These are phyloP conservation scores for Armadillidium nasatum DNA, from an alignment of 1,140 invertebrate genomes.

Conservation along the genomic window DNA sequence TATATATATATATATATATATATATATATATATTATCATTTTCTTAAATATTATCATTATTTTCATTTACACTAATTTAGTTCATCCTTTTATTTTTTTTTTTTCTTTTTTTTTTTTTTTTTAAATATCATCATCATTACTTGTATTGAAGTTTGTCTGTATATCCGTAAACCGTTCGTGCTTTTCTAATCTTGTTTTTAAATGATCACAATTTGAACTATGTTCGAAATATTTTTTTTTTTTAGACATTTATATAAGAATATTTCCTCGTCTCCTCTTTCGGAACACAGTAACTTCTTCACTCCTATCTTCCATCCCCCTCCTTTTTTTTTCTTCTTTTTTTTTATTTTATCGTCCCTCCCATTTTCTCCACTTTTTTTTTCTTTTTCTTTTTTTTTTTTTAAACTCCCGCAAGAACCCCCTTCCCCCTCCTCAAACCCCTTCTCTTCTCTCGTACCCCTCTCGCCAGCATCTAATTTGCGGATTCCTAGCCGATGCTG, in stretches of 20 bases:
- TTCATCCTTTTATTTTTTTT: too few species aligned
- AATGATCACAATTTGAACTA: too few species aligned
- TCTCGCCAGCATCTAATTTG: conserved; percentile 9
- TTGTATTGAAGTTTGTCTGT: conserved; percentile 2
- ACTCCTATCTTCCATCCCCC: background rate
- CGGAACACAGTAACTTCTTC: background rate
- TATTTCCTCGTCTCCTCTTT: background rate
- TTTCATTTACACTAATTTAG: too few species aligned
- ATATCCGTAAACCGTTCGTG: too few species aligned
- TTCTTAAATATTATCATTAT: too few species aligned
- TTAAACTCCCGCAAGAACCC: background rate
- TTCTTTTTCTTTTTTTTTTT: background rate
- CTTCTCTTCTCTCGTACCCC: background rate
- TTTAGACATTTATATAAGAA: background rate
- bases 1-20: conserved; percentile 2
- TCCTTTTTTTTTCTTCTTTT: background rate
- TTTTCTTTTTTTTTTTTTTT: background rate
- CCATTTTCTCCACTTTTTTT: background rate
- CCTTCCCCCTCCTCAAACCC: background rate
- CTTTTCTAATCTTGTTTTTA: too few species aligned
- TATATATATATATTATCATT: conserved; percentile 15
- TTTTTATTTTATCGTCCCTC: background rate
- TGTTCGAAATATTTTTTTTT: too few species aligned
- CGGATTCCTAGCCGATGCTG: conserved; percentile 7
- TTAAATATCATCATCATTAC: conserved; percentile 14